Evolutionary conservation across 2,113 vertebrate species (phyloP), one percentile per base, ranked within the genome.

Genomic region (Oxyura jamaicensis): DNA sequence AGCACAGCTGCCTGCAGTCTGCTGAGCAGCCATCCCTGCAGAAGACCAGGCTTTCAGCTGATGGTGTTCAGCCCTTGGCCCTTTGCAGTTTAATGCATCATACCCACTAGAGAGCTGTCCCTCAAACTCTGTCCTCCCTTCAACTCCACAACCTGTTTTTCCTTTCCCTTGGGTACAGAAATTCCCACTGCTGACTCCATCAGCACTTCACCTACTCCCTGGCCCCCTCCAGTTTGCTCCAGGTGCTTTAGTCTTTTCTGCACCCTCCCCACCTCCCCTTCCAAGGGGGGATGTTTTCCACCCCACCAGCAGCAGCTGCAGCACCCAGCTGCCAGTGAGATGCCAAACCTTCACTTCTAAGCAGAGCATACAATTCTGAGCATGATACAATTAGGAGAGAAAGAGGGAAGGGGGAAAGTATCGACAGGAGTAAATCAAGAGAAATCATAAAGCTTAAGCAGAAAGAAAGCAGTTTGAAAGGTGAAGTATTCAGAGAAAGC

Each of bases 401-500:
- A 89, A 77, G 44, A 86, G 83, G 97, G 91, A 91, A 94, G 77
- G 92, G 93, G 93, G 90, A 96, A 95, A 95, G 93, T 89, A 93
- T 95, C 11, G 78, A 96, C 91, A 97, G 95, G 81, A 95, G 46
- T 95, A 97, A 97, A 72, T 88, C 60, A 89, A 96, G 88, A 96
- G 95, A 96, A 93, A 94, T 95, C 67, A 96, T 92, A 91, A 95
- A 94, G 90, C 83, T 96, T 91, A 96, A 97, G 96, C 97, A 98
- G 97, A 97, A 95, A 97, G 96, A 95, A 97, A 98, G 97, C 90
- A 97, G 97, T 95, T 92, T 98, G 98, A 98, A 99, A 98, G 90
- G 98, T 98, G 97, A 97, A 94, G 96, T 95, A 98, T 97, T 97
- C 88, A 97, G 88, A 98, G 96, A 98, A 98, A 98, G 90, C 98